A percentile compares a stretch with the other conserved stretches of the same genome.
Conservation (phyloP, 2,888 invertebrate species). For the Chironomus tentans region DNA sequence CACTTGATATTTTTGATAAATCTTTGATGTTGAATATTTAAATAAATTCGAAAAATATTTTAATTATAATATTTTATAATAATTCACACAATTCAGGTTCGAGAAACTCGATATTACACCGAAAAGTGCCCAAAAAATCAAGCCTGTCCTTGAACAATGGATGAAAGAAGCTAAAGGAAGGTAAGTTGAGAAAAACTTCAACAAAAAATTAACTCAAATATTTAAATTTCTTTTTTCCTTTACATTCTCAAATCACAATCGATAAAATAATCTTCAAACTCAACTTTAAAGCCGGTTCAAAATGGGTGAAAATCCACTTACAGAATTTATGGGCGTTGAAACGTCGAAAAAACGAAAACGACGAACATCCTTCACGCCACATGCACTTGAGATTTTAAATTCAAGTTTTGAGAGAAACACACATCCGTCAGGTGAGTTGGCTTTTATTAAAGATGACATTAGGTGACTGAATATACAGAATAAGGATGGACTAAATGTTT, state of each 20-base stretch:
- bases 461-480: no score
- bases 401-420: conserved; percentile 95
- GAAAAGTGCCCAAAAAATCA: conserved; percentile 98
- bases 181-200: conserved; percentile 45
- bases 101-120: conserved; percentile 99
- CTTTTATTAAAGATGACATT: no score
- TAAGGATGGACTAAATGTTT: no score
- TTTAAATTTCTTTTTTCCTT: no score
- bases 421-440: conserved; percentile 82
- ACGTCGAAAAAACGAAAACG: conserved; percentile 95
- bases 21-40: conserved; percentile 1
- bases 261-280: neutral
- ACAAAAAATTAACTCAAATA: neutral
- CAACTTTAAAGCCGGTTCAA: conserved; percentile 54
- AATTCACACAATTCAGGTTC: conserved; percentile 56
- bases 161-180: conserved; percentile 98
- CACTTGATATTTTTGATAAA: conserved; percentile 3
- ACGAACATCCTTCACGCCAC: conserved; percentile 93
- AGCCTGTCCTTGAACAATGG: conserved; percentile 96
- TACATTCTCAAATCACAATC: no score
- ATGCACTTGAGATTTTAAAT: conserved; percentile 88
- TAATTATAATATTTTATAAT: neutral
- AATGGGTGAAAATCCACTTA: conserved; percentile 85
- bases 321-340: conserved; percentile 92
- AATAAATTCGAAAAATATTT: neutral